Evolutionary conservation across 2,888 invertebrate genomes (phyloP).

Genomic region (Crocallis elinguaria): DNA sequence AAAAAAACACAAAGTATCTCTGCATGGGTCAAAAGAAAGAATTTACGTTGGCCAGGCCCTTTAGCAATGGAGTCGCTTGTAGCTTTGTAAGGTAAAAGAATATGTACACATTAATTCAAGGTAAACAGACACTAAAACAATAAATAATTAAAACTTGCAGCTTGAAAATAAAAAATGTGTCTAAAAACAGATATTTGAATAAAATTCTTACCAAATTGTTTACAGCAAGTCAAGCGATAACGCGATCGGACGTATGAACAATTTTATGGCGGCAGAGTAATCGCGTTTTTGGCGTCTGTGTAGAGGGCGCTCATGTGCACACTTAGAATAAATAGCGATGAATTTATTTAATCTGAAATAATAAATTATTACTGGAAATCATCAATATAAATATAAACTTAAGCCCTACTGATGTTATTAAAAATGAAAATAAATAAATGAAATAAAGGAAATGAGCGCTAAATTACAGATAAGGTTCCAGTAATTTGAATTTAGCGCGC

Average conservation of each 20-base stretch:
- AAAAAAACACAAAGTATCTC: not conserved
- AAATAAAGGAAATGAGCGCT: too few species aligned
- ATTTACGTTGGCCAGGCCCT: slow-evolving; percentile 1
- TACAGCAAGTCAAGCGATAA: slow-evolving; percentile 70
- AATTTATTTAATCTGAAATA: not conserved
- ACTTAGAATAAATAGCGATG: not conserved
- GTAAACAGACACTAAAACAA: not conserved
- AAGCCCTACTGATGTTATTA: not conserved
- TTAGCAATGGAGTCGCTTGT: slow-evolving; percentile 25
- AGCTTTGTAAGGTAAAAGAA: slow-evolving; percentile 14
- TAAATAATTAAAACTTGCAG: not conserved
- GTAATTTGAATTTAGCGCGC: too few species aligned
- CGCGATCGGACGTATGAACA: slow-evolving; percentile 39
- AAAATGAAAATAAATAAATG: too few species aligned
- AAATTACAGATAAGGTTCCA: too few species aligned
- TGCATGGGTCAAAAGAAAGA: slow-evolving; percentile 2
- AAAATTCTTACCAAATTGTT: slow-evolving; percentile 75
- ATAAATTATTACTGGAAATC: not conserved
- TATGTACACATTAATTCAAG: not conserved
- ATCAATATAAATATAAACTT: not conserved
- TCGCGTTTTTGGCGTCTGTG: slow-evolving; percentile 74
- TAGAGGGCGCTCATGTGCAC: slow-evolving; percentile 71
- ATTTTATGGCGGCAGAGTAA: slow-evolving; percentile 73
- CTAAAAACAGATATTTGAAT: slow-evolving; percentile 29
- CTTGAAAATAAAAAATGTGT: slow-evolving; percentile 24